Base-by-base conservation (phyloP, 2,113 vertebrate genomes). In the Struthio camelus region DNA sequence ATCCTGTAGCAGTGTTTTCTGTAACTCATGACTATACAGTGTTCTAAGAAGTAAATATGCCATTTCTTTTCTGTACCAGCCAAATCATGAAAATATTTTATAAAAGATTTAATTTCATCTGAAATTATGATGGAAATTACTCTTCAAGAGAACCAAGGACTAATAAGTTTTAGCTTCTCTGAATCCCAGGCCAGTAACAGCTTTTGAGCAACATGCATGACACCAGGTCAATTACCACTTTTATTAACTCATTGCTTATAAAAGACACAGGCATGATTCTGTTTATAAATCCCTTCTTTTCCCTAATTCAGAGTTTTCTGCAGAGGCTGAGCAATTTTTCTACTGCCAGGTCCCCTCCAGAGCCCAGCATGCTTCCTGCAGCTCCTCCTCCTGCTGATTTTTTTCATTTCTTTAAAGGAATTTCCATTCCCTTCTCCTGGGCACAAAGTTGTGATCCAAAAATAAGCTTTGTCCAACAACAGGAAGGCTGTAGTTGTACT, bases 401-500 rank as follows among this genome's bases (percentile, higher is more conserved):
- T 91, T 85, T 85, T 61, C 89, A 95, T 36, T 28, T 80, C 50
- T 94, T 90, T 25, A 53, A 67, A 95, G 40, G 64, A 78, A 83
- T 75, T 94, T 54, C 58, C 54, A 83, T 93, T 94, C 78, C 27
- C 18, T 94, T 93, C 81, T 84, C 72, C 40, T 65, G 48, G 8
- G 27, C 84, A 95, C 75, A 82, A 75, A 91, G 53, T 61, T 95
- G 86, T 58, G 75, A 82, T 85, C 85, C 82, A 75, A 77, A 85
- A 91, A 89, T 58, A 87, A 67, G 38, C 79, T 96, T 96, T 83
- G 89, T 93, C 87, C 89, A 93, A 61, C 58, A 93, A 93, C 95
- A 95, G 91, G 93, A 97, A 96, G 59, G 87, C 71, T 81, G 79
- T 36, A 72, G 95, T 93, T 96, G 93, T 96, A 95, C 91, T 58